Evolutionary conservation across 2,888 invertebrate genomes (phyloP), one percentile per base, ranked within the genome.

Genomic region (Fissipunctia ypsillon): DNA sequence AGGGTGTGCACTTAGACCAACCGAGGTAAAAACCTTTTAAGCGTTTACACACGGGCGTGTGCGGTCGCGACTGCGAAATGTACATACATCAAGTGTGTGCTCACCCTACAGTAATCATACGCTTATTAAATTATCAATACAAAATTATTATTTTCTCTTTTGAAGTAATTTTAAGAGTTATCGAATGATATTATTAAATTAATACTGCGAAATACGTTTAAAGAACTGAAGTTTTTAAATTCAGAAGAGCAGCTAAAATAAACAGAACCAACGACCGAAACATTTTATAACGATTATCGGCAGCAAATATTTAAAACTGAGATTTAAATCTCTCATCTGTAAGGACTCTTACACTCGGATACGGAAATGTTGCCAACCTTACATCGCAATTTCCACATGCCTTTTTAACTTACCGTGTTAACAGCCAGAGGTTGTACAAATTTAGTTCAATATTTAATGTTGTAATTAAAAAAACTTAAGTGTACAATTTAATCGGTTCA

Each of bases 311-410:
- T 83, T 90, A 91, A 90, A 76, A 91, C 91, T 90, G 93, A 95
- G 93, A 94, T 93, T 92, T 90, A 92, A 94, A 90, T 94, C 92
- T 93, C 94, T 93, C 94, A 89, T 91, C 89, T 90, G 91, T 90
- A 92, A 95, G 94, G 91, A 94, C 95, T 91, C 95, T 95, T 91
- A 92, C 89, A 89, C 86, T 90, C 90, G 91, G 88, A 89, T 90
- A 93, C 93, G 92, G 92, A 92, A 95, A 95, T 94, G 93, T 93
- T 94, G 88, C 93, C 91, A 93, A 86, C 93, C 95, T 94, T 94
- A 94, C 95, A 92, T 95, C 96, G 96, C 95, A 96, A 95, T 96
- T 95, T 90, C 91, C 90, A 93, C 93, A 96, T 93, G 95, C 94
- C 93, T 93, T 94, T 95, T 96, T 93, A 95, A 94, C 92, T 94